These are phyloP conservation scores for Argentina silus DNA, from an alignment of 2,797 vertebrate species.

Conservation along the genomic window DNA sequence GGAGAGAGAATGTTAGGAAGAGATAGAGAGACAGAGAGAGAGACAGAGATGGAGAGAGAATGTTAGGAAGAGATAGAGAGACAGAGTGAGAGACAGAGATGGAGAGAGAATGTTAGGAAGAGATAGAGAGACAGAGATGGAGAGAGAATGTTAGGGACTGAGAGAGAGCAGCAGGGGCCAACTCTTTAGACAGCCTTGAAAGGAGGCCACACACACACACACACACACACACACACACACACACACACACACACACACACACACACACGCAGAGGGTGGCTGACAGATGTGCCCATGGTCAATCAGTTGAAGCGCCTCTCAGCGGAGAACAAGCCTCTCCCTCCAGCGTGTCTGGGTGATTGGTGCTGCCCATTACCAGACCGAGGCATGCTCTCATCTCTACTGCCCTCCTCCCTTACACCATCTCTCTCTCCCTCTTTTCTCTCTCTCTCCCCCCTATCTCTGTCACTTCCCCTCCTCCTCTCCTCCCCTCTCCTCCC, in stretches of 20 bases:
- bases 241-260: neutral
- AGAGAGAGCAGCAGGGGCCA: neutral
- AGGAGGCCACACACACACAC: too few species aligned
- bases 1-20: neutral
- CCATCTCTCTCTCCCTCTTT: rapidly evolving
- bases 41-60: neutral
- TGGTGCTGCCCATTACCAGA: neutral
- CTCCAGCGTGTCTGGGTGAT: neutral
- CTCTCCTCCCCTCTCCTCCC: neutral
- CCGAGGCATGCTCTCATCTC: neutral
- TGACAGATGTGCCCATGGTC: neutral
- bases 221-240: too few species aligned
- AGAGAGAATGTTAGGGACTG: neutral
- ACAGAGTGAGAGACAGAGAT: neutral
- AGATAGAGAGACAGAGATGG: neutral
- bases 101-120: too few species aligned
- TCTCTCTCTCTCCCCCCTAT: neutral
- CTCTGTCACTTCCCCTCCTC: neutral
- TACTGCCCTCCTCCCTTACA: neutral
- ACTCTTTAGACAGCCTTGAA: too few species aligned
- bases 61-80: neutral
- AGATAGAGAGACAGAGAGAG: neutral
- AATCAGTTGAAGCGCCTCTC: neutral
- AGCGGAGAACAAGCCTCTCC: neutral
- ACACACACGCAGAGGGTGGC: neutral